These are phyloP conservation scores for Ruditapes philippinarum DNA, from an alignment of 1,140 invertebrate species.

Conservation along the genomic window DNA sequence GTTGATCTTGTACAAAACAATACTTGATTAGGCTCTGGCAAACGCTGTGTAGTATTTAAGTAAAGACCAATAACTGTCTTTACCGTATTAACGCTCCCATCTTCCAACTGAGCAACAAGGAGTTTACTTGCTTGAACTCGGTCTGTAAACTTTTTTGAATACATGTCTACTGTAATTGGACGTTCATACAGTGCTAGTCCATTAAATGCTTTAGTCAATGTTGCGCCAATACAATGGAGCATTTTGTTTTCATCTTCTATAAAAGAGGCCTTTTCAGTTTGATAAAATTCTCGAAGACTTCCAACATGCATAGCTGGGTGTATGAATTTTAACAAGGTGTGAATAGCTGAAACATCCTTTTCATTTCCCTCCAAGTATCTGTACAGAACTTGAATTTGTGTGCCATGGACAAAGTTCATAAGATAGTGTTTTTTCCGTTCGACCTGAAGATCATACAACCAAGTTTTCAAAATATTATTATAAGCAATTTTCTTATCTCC, in stretches of 20 bases:
- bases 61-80: conserved; percentile 68
- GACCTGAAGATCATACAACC: not conserved
- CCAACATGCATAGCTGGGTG: no score
- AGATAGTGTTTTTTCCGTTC: conserved; percentile 40
- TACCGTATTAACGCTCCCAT: conserved; percentile 48
- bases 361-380: not conserved
- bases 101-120: conserved; percentile 32
- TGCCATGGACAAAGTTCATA: conserved; percentile 52
- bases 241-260: no score
- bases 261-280: no score
- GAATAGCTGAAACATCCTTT: not conserved
- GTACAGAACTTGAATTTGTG: conserved; percentile 5
- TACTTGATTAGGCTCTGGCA: conserved; percentile 70
- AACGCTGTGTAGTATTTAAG: conserved; percentile 56
- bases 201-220: no score
- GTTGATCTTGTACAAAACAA: conserved; percentile 69
- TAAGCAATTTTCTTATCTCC: no score
- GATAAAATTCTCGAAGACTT: no score
- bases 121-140: conserved; percentile 15
- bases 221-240: no score
- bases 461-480: no score
- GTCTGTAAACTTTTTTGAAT: not conserved
- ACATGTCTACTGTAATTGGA: no score
- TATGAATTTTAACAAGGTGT: not conserved
- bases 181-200: no score